Base-by-base conservation (phyloP, 2,888 invertebrate genomes). In the Helleia helle region DNA sequence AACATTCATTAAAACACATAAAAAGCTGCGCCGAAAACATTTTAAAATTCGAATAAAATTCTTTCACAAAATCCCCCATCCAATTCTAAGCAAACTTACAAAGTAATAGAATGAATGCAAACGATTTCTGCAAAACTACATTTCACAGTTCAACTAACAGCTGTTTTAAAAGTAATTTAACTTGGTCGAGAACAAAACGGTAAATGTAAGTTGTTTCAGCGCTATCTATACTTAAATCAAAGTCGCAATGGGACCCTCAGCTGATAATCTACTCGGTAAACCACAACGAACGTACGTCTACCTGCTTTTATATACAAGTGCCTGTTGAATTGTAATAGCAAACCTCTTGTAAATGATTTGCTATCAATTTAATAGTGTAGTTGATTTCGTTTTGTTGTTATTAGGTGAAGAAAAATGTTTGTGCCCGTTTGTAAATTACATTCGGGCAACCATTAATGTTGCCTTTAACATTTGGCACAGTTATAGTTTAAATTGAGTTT, bases 151-250 rank as follows among this genome's bases (percentile, higher is more conserved):
- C 31, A 40, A 31, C 31, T 40, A 40, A 25, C 40, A 31, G 26
- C 31, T 40, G 40, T 40, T 40, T 40, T 44, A 45, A 44, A 41
- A 47, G 47, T 47, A 45, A 47, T 42, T 47, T 42, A 42, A 47
- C 42, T 47, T 45, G 12, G 31, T 12, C 4, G 18, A 18, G 34
- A 39, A 43, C 39, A 38, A 41, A 46, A 42, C 36, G 37, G 37
- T 27, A 27, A 18, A 24, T 25, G 25, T 26, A 28, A 28, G 29
- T 18, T 24, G 26, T 25, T 34, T 26, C 40, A 9, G 12, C 18
- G 25, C 26, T 31, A 40, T 40, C 40, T 40, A 25, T 31, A 31
- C 30, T 26, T 30, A 40, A 31, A 40, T 40, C 40, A 34, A 18
- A 12, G 3, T 22, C 22, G 22, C 22, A 5, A 2, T 2, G 22